phyloP scores from a whole-genome alignment of 2,888 invertebrate species.

The Ectemnius cavifrons region DNA sequence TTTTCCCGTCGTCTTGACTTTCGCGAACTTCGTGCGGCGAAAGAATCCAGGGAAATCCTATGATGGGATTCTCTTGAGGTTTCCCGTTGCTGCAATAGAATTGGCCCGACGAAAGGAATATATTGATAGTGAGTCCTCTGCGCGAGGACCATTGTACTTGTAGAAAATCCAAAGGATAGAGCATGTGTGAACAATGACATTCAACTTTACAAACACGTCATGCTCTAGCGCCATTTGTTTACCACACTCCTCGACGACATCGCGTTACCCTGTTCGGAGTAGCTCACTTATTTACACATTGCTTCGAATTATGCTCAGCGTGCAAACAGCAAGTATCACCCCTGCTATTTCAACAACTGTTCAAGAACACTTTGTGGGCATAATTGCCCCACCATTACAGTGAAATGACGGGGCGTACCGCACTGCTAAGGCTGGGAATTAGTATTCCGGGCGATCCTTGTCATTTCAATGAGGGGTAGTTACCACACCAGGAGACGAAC shows the following conservation, averaged over 20 bases:
- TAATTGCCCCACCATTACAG: neutral
- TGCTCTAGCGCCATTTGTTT: neutral
- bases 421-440: no score
- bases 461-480: no score
- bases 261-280: neutral
- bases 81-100: neutral
- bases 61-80: constrained; percentile 3
- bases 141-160: neutral
- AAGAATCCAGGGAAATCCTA: no score
- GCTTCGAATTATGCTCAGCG: neutral
- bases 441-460: no score
- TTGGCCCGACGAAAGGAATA: neutral
- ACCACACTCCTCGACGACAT: neutral
- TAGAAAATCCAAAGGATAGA: neutral
- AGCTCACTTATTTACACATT: constrained; percentile 11
- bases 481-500: no score
- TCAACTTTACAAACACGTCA: constrained; percentile 10
- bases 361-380: no score
- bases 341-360: no score
- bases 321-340: neutral
- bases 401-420: no score
- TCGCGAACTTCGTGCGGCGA: constrained; percentile 9
- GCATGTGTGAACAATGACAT: constrained; percentile 25
- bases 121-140: neutral
- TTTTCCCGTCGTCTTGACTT: constrained; percentile 22